These are phyloP conservation scores for Neoniphon sammara DNA, from an alignment of 2,797 vertebrate species.

Conservation along the genomic window DNA sequence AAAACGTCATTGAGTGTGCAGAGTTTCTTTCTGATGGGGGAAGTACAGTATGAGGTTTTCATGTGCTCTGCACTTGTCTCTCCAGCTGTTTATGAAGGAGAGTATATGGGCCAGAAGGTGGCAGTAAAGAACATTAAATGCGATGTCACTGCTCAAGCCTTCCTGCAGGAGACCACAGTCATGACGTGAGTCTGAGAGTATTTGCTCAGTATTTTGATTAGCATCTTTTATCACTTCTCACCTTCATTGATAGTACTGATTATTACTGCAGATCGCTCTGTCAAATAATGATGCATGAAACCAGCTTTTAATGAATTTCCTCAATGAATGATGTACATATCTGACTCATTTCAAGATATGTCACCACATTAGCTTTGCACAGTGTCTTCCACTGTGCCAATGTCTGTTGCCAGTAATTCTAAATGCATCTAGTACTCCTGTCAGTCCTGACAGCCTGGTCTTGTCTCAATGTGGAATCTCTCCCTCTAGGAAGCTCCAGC, in stretches of 20 bases:
- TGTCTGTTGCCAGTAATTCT: neutral
- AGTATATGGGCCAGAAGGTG: conserved; percentile 91
- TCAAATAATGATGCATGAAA: too few species aligned
- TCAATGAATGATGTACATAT: neutral
- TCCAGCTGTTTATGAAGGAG: conserved; percentile 87
- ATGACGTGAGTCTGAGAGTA: conserved; percentile 88
- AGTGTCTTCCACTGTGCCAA: neutral
- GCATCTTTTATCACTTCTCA: neutral
- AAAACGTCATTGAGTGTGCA: neutral
- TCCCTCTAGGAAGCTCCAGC: conserved; percentile 88
- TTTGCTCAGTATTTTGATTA: neutral
- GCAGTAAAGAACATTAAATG: conserved; percentile 94
- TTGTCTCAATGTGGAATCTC: conserved; percentile 5
- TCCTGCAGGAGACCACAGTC: conserved; percentile 89
- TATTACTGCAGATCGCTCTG: too few species aligned
- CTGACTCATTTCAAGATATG: neutral
- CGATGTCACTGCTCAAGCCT: conserved; percentile 91
- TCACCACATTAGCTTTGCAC: neutral
- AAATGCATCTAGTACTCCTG: neutral
- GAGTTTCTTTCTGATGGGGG: neutral
- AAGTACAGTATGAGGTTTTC: neutral
- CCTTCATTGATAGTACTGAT: too few species aligned
- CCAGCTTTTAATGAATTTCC: neutral
- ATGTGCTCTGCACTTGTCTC: neutral
- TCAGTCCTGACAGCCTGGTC: accelerated